A percentile compares a stretch with the other conserved stretches of the same genome.
These are phyloP conservation scores for Coptodon bakossiorum DNA, from an alignment of 2,113 vertebrate genomes.

Conservation along the genomic window DNA sequence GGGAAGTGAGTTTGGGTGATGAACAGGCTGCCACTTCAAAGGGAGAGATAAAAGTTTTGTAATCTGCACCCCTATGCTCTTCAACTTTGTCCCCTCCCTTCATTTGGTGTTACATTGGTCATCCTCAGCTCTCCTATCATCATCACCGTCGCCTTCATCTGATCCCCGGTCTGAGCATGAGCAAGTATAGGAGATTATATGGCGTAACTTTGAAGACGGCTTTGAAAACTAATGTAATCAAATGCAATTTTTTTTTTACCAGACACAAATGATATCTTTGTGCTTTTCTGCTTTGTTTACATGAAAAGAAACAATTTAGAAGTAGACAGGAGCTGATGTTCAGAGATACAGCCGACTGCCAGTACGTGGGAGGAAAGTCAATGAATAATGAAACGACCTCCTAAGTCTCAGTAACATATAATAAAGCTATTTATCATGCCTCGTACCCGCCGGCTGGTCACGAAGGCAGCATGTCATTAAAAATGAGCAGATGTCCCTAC, in stretches of 20 bases:
- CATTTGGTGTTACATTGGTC: background rate
- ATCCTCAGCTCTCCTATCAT: background rate
- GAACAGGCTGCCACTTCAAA: constrained; percentile 3
- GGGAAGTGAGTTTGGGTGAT: background rate
- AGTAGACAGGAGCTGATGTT: background rate
- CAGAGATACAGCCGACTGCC: background rate
- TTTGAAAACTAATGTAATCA: background rate
- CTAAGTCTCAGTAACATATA: background rate
- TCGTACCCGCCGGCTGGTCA: background rate
- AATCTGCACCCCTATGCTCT: background rate
- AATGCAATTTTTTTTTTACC: background rate
- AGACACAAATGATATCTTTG: background rate
- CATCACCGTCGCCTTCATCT: background rate
- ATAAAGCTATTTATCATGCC: background rate
- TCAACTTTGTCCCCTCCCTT: background rate
- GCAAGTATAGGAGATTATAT: background rate
- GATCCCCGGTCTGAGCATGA: background rate
- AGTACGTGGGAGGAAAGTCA: background rate
- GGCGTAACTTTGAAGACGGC: background rate
- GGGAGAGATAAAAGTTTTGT: background rate
- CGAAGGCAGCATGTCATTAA: background rate
- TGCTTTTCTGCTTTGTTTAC: background rate
- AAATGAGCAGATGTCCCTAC: background rate
- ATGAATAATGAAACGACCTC: background rate
- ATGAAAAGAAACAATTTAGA: background rate